Percentiles rank a stretch among this genome's conserved stretches.
Evolutionary conservation across 1,140 invertebrate genomes (phyloP).

Genomic region (Cotesia typhae): DNA sequence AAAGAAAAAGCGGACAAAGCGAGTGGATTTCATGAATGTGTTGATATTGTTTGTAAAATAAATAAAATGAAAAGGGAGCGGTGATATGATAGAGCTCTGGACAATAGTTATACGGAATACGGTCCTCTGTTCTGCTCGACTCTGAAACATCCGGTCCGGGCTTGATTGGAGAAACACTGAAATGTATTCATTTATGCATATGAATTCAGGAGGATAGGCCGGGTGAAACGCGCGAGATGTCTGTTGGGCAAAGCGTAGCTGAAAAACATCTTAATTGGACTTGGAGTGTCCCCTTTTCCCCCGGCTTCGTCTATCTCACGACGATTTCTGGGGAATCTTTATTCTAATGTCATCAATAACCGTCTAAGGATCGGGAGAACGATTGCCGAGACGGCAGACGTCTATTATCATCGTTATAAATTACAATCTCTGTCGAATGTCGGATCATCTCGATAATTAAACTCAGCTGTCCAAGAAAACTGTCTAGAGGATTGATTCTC

Average conservation of each 20-base stretch:
- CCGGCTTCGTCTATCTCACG: not conserved
- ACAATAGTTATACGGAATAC: slow-evolving; percentile 1
- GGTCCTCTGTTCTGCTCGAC: not conserved
- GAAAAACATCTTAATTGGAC: slow-evolving; percentile 57
- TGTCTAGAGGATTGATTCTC: too few species aligned
- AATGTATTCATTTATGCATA: slow-evolving; percentile 57
- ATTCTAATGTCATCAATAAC: slow-evolving; percentile 15
- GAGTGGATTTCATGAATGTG: not conserved
- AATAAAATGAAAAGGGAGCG: slow-evolving; percentile 7
- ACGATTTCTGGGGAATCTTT: not conserved
- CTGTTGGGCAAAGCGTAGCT: slow-evolving; percentile 39
- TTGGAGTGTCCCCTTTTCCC: slow-evolving; percentile 21
- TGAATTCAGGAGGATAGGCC: slow-evolving; percentile 46
- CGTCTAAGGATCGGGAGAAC: not conserved
- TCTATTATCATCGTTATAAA: not conserved
- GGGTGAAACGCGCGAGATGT: slow-evolving; percentile 29
- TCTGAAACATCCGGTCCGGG: slow-evolving; percentile 34
- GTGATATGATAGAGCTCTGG: not conserved
- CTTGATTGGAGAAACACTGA: slow-evolving; percentile 52
- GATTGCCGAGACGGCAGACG: not conserved
- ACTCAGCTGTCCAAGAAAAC: too few species aligned
- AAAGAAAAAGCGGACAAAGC: not conserved
- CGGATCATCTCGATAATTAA: too few species aligned
- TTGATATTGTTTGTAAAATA: slow-evolving; percentile 17
- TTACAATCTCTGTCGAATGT: too few species aligned